phyloP scores from a whole-genome alignment of 2,113 vertebrate genomes.

The Salvelinus fontinalis region DNA sequence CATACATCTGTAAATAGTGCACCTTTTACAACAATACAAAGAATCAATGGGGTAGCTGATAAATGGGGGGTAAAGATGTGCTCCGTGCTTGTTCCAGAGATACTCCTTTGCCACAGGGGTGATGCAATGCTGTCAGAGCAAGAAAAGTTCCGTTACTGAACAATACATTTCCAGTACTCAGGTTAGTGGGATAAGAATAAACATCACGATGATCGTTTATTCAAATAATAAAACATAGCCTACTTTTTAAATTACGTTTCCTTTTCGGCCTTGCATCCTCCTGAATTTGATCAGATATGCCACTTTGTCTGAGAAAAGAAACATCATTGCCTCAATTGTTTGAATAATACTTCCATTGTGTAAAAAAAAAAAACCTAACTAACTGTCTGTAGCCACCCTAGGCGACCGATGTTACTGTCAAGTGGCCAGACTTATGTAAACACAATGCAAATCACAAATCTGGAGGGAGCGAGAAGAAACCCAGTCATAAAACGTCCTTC shows the following conservation, averaged over 20 bases:
- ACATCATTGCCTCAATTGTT: conserved; percentile 1
- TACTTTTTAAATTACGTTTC: not conserved
- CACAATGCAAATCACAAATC: conserved; percentile 13
- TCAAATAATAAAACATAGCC: not conserved
- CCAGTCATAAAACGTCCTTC: conserved; percentile 19
- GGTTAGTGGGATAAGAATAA: not conserved
- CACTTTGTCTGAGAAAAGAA: not conserved
- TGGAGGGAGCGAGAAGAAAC: conserved; percentile 3
- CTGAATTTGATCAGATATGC: not conserved
- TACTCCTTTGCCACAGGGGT: not conserved
- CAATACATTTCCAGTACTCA: not conserved
- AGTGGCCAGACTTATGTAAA: conserved; percentile 4
- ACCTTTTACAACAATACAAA: conserved; percentile 1
- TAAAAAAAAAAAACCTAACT: not conserved
- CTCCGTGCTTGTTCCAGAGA: not conserved
- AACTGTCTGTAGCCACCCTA: too few relatives aligned
- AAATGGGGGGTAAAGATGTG: not conserved
- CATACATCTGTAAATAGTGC: conserved; percentile 72
- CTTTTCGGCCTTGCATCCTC: not conserved
- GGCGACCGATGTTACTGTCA: not conserved
- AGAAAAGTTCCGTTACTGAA: not conserved
- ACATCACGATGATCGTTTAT: too few relatives aligned
- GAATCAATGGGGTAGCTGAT: not conserved
- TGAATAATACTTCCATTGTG: conserved; percentile 30
- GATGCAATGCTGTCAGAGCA: not conserved